A percentile compares a stretch with the other conserved stretches of the same genome.
Evolutionary conservation across 1,140 invertebrate genomes (phyloP).

Genomic region (Oedothorax gibbosus): DNA sequence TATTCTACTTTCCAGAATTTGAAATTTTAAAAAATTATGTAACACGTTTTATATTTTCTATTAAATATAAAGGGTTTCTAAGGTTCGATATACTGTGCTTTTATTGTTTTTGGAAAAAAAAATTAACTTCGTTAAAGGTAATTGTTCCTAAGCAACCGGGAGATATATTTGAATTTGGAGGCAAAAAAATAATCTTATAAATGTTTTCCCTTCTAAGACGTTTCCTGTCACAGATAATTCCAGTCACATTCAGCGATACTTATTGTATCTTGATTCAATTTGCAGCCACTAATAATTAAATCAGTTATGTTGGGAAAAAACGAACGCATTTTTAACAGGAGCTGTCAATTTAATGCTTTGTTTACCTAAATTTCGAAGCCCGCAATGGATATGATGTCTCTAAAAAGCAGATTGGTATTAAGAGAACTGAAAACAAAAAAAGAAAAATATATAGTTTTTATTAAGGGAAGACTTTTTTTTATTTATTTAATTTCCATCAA

Average conservation of each 20-base stretch:
- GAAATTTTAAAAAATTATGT: no score
- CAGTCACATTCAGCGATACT: constrained; percentile 2
- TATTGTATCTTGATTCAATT: constrained; percentile 9
- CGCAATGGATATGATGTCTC: constrained; percentile 21
- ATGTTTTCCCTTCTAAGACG: background rate
- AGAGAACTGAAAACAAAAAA: background rate
- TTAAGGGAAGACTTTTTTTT: constrained; percentile 20
- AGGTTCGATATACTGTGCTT: no score
- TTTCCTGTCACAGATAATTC: constrained; percentile 20
- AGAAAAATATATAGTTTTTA: background rate
- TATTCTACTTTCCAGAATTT: no score
- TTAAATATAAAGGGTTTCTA: no score
- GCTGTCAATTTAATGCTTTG: constrained; percentile 19
- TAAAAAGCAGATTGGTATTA: constrained; percentile 16
- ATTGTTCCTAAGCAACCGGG: no score
- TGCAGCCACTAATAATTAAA: constrained; percentile 18
- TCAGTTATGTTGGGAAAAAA: background rate
- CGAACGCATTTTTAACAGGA: constrained; percentile 17
- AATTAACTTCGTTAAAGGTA: no score
- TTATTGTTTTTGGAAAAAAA: no score
- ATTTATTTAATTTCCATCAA: constrained; percentile 30
- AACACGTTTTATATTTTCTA: no score
- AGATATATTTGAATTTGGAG: background rate
- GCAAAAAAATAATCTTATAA: no score
- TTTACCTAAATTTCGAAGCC: constrained; percentile 25